phyloP scores from a whole-genome alignment of 2,888 invertebrate species.

The Watsonalla cultraria region DNA sequence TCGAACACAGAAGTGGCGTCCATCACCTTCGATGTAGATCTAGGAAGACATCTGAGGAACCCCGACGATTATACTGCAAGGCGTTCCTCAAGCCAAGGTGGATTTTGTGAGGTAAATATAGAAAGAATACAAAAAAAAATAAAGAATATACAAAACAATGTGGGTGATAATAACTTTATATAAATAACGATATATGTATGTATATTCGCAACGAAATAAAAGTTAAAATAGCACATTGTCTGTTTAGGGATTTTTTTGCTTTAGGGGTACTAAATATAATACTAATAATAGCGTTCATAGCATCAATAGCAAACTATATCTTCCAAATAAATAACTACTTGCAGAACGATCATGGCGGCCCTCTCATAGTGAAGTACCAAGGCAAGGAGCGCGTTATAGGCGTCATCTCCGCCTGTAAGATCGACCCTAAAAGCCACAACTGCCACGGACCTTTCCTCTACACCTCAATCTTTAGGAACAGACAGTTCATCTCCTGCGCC shows the following conservation, averaged over 20 bases:
- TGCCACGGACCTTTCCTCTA: conserved; percentile 71
- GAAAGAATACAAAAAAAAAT: neutral
- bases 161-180: no score
- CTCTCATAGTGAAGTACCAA: conserved; percentile 58
- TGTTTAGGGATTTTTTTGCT: no score
- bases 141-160: neutral
- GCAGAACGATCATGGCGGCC: conserved; percentile 70
- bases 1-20: conserved; percentile 13
- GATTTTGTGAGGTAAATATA: conserved; percentile 63
- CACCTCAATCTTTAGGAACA: conserved; percentile 61
- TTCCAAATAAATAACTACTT: neutral
- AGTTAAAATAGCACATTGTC: no score
- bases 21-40: conserved; percentile 40
- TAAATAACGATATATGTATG: no score
- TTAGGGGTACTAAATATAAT: no score
- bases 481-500: conserved; percentile 66
- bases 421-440: conserved; percentile 64
- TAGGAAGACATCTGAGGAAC: conserved; percentile 58
- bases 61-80: conserved; percentile 65
- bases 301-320: no score
- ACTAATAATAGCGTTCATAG: no score
- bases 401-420: conserved; percentile 69
- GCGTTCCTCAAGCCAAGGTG: conserved; percentile 50
- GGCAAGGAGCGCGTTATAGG: conserved; percentile 58
- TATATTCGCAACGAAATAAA: no score